Percentiles rank a stretch among this genome's conserved stretches.
phyloP scores from a whole-genome alignment of 2,888 invertebrate species.

The Podotricha telesiphe region DNA sequence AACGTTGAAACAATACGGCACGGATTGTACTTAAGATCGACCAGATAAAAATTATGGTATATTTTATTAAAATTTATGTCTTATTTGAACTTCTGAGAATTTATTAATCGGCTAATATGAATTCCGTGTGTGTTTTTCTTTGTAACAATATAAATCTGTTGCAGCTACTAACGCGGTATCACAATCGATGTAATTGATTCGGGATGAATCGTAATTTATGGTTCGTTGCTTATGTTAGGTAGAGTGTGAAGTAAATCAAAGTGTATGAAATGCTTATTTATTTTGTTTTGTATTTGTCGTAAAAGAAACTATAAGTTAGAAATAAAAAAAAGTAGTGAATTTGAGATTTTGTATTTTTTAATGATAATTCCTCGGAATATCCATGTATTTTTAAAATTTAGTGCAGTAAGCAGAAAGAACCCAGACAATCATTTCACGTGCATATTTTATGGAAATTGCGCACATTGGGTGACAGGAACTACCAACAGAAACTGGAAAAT shows the following conservation, averaged over 20 bases:
- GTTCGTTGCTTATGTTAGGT: constrained; percentile 19
- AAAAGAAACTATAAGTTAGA: not conserved
- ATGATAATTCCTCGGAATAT: too few relatives aligned
- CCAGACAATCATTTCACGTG: too few relatives aligned
- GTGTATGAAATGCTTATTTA: not conserved
- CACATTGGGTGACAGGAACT: too few relatives aligned
- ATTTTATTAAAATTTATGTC: constrained; percentile 82
- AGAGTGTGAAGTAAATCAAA: constrained; percentile 9
- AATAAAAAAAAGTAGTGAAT: too few relatives aligned
- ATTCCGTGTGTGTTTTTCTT: constrained; percentile 71
- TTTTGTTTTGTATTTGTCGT: not conserved
- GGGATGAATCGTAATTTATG: constrained; percentile 25
- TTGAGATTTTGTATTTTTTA: too few relatives aligned
- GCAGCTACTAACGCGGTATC: constrained; percentile 45
- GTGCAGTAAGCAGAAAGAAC: too few relatives aligned
- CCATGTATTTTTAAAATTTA: too few relatives aligned
- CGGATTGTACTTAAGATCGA: constrained; percentile 65
- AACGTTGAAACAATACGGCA: constrained; percentile 65
- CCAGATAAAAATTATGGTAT: constrained; percentile 72
- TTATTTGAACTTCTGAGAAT: constrained; percentile 78
- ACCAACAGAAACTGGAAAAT: too few relatives aligned
- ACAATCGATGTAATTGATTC: constrained; percentile 36
- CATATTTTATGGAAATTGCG: too few relatives aligned
- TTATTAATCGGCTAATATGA: constrained; percentile 82
- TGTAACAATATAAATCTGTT: constrained; percentile 61